Percentiles rank a stretch among this genome's conserved stretches.
phyloP scores from a whole-genome alignment of 2,797 vertebrate genomes.

The Spea hammondii region DNA sequence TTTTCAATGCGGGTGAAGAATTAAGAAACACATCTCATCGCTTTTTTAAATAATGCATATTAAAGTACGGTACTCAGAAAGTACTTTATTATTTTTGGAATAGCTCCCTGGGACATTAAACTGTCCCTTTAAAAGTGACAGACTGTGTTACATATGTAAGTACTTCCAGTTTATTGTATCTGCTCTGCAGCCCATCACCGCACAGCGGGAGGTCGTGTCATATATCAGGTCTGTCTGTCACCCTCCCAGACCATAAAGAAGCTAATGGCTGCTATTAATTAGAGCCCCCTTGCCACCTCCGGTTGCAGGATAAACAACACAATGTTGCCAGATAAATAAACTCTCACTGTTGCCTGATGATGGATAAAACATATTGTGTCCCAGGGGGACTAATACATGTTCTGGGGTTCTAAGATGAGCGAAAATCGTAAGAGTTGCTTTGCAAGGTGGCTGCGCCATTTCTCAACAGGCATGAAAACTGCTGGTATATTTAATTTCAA shows the following conservation, averaged over 20 bases:
- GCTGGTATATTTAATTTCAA: too few relatives aligned
- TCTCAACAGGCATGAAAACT: too few relatives aligned
- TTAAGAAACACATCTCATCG: too few relatives aligned
- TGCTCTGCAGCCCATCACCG: not conserved
- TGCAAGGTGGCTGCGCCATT: too few relatives aligned
- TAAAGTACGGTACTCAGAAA: too few relatives aligned
- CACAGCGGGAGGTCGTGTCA: not conserved
- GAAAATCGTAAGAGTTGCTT: too few relatives aligned
- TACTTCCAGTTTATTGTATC: not conserved
- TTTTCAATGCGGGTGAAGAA: too few relatives aligned
- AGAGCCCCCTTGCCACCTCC: constrained; percentile 13
- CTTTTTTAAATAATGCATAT: too few relatives aligned
- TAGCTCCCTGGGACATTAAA: not conserved
- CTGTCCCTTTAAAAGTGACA: not conserved
- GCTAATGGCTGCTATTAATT: constrained; percentile 27
- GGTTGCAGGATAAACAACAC: constrained; percentile 21
- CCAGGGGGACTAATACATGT: not conserved
- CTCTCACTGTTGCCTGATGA: constrained; percentile 12
- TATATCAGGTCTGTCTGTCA: not conserved
- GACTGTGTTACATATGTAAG: not conserved
- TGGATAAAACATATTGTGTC: constrained; percentile 3
- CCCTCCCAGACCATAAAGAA: constrained; percentile 3
- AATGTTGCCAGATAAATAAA: constrained; percentile 15
- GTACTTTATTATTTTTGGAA: too few relatives aligned
- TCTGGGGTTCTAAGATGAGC: not conserved